Conservation (phyloP, 2,888 invertebrate genomes). For the Syrphus vitripennis region DNA sequence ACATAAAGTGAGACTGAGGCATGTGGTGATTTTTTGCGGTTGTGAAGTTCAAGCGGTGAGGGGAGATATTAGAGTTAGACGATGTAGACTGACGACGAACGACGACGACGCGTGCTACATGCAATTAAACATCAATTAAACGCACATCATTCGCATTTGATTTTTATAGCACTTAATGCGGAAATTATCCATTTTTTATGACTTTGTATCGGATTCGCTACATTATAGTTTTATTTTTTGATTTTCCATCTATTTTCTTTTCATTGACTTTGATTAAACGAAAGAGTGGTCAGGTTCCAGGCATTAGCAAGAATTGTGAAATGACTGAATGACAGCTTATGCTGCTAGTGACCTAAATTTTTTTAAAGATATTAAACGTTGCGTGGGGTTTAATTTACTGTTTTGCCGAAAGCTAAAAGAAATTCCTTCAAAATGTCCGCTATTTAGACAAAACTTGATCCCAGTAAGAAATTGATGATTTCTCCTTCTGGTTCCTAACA, state of each 20-base stretch:
- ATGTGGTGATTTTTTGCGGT: constrained; percentile 17
- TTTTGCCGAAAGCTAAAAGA: background rate
- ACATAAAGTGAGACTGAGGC: constrained; percentile 27
- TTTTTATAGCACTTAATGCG: constrained; percentile 60
- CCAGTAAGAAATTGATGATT: no score
- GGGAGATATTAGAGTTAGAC: background rate
- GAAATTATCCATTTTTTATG: constrained; percentile 55
- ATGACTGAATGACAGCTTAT: constrained; percentile 35
- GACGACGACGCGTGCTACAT: constrained; percentile 38
- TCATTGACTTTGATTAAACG: background rate
- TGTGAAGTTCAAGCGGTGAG: constrained; percentile 28
- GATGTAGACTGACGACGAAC: background rate
- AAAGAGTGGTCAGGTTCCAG: background rate
- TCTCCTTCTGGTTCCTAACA: no score
- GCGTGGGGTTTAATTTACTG: constrained; percentile 7
- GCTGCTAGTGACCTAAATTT: constrained; percentile 2
- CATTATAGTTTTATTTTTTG: background rate
- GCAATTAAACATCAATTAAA: constrained; percentile 71
- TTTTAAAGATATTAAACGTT: background rate
- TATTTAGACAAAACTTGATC: no score
- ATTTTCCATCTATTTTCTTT: background rate
- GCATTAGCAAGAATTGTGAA: background rate
- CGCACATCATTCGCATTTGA: constrained; percentile 60
- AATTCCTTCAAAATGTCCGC: background rate
- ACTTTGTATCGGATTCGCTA: constrained; percentile 47